Evolutionary conservation across 2,797 vertebrate genomes (phyloP).

Genomic region (Gymnothorax javanicus): DNA sequence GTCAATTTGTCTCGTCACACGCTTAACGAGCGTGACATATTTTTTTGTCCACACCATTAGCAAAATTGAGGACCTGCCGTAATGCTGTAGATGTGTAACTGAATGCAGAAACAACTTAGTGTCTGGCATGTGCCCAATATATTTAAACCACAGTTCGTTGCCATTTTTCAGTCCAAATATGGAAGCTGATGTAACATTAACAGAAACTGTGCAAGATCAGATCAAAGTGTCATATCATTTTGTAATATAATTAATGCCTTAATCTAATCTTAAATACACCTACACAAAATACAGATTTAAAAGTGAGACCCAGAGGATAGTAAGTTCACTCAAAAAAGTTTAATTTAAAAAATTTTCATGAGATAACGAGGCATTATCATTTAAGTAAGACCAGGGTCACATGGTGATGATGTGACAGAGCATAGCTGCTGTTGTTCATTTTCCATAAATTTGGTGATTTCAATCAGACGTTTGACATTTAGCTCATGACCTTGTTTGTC

Average conservation of each 20-base stretch:
- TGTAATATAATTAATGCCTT: background rate
- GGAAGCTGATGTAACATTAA: background rate
- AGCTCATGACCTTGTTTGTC: too few species aligned
- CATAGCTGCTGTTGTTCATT: too few species aligned
- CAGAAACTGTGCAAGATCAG: background rate
- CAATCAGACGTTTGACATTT: too few species aligned
- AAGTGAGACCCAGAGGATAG: too few species aligned
- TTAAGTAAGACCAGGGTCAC: too few species aligned
- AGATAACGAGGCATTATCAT: too few species aligned
- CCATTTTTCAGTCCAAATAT: background rate
- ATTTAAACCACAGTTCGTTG: background rate
- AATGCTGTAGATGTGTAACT: background rate
- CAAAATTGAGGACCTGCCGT: background rate
- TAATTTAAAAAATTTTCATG: too few species aligned
- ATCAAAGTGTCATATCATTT: background rate
- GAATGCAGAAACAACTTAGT: background rate
- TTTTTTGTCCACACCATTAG: background rate
- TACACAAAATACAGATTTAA: background rate
- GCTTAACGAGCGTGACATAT: background rate
- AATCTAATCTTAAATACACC: background rate
- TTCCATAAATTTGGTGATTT: too few species aligned
- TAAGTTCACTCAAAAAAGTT: too few species aligned
- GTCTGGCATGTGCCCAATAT: background rate
- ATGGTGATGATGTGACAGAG: too few species aligned
- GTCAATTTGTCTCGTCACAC: background rate